Conservation (phyloP, 2,888 invertebrate genomes). For the Scaptomyza reducta region DNA sequence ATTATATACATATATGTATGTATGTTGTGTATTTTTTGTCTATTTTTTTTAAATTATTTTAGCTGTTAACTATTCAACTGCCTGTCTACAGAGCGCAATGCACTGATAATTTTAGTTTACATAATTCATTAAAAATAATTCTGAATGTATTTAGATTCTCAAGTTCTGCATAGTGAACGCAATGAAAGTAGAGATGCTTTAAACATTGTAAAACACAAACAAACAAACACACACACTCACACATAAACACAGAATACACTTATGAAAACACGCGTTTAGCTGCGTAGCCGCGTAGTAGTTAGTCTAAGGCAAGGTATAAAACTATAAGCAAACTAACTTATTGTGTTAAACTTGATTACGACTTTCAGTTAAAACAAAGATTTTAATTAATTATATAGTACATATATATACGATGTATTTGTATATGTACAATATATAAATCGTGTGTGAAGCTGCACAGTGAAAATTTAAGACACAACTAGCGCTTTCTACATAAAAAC, state of each 20-base stretch:
- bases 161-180: constrained; percentile 31
- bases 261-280: constrained; percentile 38
- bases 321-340: constrained; percentile 31
- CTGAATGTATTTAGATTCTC: constrained; percentile 38
- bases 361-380: constrained; percentile 47
- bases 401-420: constrained; percentile 34
- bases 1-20: constrained; percentile 36
- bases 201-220: constrained; percentile 5
- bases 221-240: background rate
- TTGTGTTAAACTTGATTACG: constrained; percentile 45
- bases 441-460: constrained; percentile 48
- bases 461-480: constrained; percentile 55
- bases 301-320: constrained; percentile 48
- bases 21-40: constrained; percentile 9
- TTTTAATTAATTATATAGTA: constrained; percentile 48
- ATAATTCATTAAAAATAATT: constrained; percentile 40
- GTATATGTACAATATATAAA: constrained; percentile 31
- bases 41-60: constrained; percentile 33
- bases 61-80: constrained; percentile 64
- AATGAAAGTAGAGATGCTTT: constrained; percentile 7
- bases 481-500: constrained; percentile 58
- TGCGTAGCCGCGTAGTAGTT: constrained; percentile 60
- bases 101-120: constrained; percentile 80
- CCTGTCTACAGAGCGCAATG: constrained; percentile 79
- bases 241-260: constrained; percentile 11